A percentile compares a stretch with the other conserved stretches of the same genome.
phyloP scores from a whole-genome alignment of 2,888 invertebrate genomes.

The Parasteatoda lunata region DNA sequence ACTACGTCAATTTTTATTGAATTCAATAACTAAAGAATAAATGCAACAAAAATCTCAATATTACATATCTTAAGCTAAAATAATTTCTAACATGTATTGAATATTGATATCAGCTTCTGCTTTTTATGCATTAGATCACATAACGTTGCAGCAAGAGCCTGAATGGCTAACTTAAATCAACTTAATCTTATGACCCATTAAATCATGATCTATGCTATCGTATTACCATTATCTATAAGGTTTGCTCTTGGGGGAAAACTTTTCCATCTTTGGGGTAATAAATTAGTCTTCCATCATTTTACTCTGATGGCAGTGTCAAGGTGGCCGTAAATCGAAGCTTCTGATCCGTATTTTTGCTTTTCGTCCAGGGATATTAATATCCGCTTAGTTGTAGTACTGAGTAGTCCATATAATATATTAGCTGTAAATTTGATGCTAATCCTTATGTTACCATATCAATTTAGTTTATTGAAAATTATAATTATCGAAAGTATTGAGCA shows the following conservation, averaged over 20 bases:
- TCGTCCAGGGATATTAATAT: constrained; percentile 40
- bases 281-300: constrained; percentile 57
- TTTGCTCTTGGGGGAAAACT: constrained; percentile 22
- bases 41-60: too few relatives aligned
- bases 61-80: too few relatives aligned
- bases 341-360: constrained; percentile 14
- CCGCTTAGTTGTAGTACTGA: constrained; percentile 1
- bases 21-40: too few relatives aligned
- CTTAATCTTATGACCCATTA: neutral
- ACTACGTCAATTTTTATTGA: too few relatives aligned
- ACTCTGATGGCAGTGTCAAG: constrained; percentile 35
- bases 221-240: constrained; percentile 30
- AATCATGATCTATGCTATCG: neutral
- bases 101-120: too few relatives aligned
- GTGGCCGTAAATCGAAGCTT: constrained; percentile 36
- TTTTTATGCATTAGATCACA: too few relatives aligned
- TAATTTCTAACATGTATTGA: too few relatives aligned
- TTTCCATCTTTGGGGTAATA: constrained; percentile 33
- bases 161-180: neutral
- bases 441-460: too few relatives aligned
- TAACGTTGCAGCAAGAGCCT: neutral
- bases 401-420: too few relatives aligned
- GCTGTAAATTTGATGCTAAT: too few relatives aligned
- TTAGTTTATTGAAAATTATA: too few relatives aligned
- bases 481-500: too few relatives aligned